Percentiles rank a stretch among this genome's conserved stretches.
Conservation (phyloP, 2,113 vertebrate species). For the Sceloporus undulatus region DNA sequence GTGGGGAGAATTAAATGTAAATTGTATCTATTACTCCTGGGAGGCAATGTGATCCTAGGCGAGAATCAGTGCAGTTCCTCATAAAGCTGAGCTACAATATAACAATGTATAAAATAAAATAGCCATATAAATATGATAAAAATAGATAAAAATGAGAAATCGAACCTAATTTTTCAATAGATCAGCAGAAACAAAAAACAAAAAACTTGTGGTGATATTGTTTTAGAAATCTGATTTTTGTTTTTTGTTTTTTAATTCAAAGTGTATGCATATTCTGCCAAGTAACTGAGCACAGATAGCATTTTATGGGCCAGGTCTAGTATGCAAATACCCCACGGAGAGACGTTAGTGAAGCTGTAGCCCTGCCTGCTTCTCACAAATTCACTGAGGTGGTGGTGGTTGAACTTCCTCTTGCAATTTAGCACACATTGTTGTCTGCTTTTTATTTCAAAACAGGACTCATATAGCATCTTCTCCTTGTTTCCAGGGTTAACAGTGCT, state of each 20-base stretch:
- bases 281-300: no score
- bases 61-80: not conserved
- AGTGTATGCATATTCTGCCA: not conserved
- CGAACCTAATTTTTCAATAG: conserved; percentile 19
- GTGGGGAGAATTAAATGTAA: conserved; percentile 44
- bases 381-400: no score
- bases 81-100: conserved; percentile 21
- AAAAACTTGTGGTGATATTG: not conserved
- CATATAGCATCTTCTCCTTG: no score
- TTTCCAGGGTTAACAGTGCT: no score
- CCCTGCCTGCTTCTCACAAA: no score
- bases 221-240: not conserved
- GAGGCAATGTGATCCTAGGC: conserved; percentile 33
- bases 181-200: conserved; percentile 28
- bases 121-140: conserved; percentile 23
- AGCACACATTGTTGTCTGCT: no score
- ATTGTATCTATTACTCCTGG: conserved; percentile 41
- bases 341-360: no score
- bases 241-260: not conserved
- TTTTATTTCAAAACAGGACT: no score
- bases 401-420: no score
- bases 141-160: not conserved
- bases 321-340: not conserved
- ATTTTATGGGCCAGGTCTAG: not conserved
- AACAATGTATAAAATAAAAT: conserved; percentile 23